A percentile compares a stretch with the other conserved stretches of the same genome.
phyloP scores from a whole-genome alignment of 2,888 invertebrate genomes.

The Eumerus sabulonum region DNA sequence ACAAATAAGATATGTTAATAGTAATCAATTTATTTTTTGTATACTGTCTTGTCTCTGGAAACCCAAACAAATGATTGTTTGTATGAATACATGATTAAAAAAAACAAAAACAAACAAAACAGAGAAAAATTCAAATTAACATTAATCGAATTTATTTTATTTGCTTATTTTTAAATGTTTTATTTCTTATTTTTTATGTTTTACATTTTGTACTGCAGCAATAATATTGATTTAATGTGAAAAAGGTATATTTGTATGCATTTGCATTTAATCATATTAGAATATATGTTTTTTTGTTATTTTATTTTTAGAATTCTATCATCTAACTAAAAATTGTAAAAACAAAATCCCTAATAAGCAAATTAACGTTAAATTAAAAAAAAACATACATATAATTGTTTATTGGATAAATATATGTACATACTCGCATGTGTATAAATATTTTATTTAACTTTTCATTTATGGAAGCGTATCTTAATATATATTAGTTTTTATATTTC shows the following conservation, averaged over 20 bases:
- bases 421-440: too few species aligned
- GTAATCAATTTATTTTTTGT: constrained; percentile 57
- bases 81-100: constrained; percentile 11
- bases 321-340: constrained; percentile 35
- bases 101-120: constrained; percentile 6
- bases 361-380: constrained; percentile 33
- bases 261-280: constrained; percentile 40
- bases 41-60: constrained; percentile 38
- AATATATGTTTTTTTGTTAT: constrained; percentile 33
- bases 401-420: constrained; percentile 61
- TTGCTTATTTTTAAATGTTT: constrained; percentile 1
- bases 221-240: constrained; percentile 55
- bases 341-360: constrained; percentile 30
- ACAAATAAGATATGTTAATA: constrained; percentile 67
- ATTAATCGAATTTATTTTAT: neutral
- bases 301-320: constrained; percentile 51
- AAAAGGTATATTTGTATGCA: constrained; percentile 56
- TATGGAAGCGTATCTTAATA: constrained; percentile 66
- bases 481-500: constrained; percentile 33
- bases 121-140: neutral
- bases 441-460: constrained; percentile 58
- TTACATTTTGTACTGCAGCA: constrained; percentile 66
- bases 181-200: neutral
- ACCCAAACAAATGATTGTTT: constrained; percentile 6
- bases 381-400: constrained; percentile 28